Evolutionary conservation across 2,113 vertebrate species (phyloP), one percentile per base, ranked within the genome.

Genomic region (Petaurus breviceps): DNA sequence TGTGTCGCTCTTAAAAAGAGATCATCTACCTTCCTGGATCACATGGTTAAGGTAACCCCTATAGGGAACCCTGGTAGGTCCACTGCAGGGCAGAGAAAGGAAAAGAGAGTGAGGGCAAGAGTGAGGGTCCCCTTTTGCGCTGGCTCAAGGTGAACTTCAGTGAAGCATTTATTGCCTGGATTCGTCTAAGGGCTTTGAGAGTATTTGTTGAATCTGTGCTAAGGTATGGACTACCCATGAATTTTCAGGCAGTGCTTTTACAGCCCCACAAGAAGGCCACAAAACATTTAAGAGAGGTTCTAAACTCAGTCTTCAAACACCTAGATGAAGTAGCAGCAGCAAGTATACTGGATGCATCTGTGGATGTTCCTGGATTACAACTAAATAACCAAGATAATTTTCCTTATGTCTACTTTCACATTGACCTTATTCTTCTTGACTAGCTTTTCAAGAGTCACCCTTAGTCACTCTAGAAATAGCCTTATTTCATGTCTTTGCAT

Each of bases 191-290:
- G 98, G 99, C 99, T 1, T 96, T 99, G 93, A 98, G 99, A 92
- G 99, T 99, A 95, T 99, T 99, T 96, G 99, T 99, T 95, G 99
- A 99, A 97, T 99, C 99, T 11, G 99, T 99, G 93, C 99, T 99
- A 2, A 99, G 99, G 99, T 99, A 99, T 0, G 99, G 99, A 11
- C 98, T 99, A 5, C 99, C 99, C 0, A 99, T 99, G 89, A 99
- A 99, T 95, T 99, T 99, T 95, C 99, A 99, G 98, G 99, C 99
- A 10, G 98, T 99, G 96, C 98, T 99, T 95, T 98, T 99, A 90
- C 99, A 99, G 97, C 99, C 99, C 0, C 99, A 99, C 2, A 99
- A 97, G 97, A 99, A 99, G 94, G 98, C 98, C 0, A 98, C 98
- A 16, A 99, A 99, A 93, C 99, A 99, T 61, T 96, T 99, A 14